Base-by-base conservation (phyloP, 2,797 vertebrate species). In the Sebastes trivittatus region DNA sequence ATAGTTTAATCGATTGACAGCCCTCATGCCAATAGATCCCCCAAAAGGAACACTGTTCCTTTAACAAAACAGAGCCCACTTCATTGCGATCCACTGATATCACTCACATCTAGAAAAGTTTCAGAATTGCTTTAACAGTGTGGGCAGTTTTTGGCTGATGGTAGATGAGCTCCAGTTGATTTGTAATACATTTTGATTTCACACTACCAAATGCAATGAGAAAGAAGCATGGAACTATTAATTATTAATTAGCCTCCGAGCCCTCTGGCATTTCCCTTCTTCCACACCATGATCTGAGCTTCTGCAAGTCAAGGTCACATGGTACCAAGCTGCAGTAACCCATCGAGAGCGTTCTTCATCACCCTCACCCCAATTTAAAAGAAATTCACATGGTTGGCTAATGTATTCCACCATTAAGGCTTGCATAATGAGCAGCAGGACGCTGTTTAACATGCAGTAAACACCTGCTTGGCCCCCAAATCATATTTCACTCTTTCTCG, bases 381-480 rank as follows among this genome's bases (percentile, higher is more conserved):
- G 2, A 54, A 9, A 72, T 71, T 71, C 79, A 87, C 85, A 80
- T 80, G 10, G 56, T 78, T 77, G 23, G 46, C 81, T 91, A 82
- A 93, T 86, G 82, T 64, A 79, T 91, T 89, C 80, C 72, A 61
- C 71, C 86, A 87, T 90, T 88, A 90, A 30, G 77, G 34, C 32
- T 29, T 20, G 83, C 78, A 82, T 92, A 92, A 94, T 87, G 91
- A 93, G 88, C 89, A 84, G 77, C 81, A 69, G 74, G 79, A 83
- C 72, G 49, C 85, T 87, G 85, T 81, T 94, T 94, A 88, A 87
- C 85, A 93, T 94, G 90, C 91, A 87, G 81, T 79, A 91, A 94
- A 92, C 91, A 92, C 78, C 88, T 83, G 86, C 82, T 38, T 59
- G 38, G 46, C 69, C 67, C 84, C 77, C 79, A 82, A 93, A 91